Percentiles rank a stretch among this genome's conserved stretches.
Conservation (phyloP, 2,113 vertebrate species). For the Cochlearius cochlearius region DNA sequence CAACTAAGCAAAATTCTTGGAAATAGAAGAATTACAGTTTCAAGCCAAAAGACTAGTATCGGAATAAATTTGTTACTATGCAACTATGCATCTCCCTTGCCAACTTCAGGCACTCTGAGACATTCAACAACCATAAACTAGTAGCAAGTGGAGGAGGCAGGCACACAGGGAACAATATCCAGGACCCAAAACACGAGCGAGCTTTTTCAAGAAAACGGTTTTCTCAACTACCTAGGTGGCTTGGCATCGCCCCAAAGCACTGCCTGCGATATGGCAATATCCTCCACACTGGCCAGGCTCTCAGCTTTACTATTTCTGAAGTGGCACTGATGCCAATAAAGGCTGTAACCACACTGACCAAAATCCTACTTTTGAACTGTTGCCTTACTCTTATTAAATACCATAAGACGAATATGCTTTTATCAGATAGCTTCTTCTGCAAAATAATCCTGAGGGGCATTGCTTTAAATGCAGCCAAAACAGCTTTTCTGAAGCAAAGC, state of each 20-base stretch:
- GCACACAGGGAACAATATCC: background rate
- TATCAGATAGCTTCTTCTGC: background rate
- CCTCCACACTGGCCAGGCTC: background rate
- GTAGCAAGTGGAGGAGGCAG: background rate
- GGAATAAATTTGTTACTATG: background rate
- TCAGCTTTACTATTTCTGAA: background rate
- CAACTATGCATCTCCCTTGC: background rate
- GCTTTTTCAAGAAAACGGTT: background rate
- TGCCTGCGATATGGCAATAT: background rate
- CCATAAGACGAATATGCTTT: background rate
- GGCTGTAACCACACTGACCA: background rate
- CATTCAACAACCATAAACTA: background rate
- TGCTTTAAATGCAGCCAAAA: background rate
- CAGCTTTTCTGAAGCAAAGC: background rate
- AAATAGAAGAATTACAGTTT: background rate
- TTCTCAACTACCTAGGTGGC: background rate
- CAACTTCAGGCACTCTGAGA: background rate
- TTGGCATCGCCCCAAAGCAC: background rate
- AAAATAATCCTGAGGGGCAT: background rate
- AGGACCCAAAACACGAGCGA: background rate
- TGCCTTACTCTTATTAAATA: background rate
- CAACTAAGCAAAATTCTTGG: background rate
- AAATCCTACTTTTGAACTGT: background rate
- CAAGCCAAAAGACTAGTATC: background rate
- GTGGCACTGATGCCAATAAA: background rate